Evolutionary conservation across 2,797 vertebrate genomes (phyloP).

Genomic region (Heteromormyrus szaboi): DNA sequence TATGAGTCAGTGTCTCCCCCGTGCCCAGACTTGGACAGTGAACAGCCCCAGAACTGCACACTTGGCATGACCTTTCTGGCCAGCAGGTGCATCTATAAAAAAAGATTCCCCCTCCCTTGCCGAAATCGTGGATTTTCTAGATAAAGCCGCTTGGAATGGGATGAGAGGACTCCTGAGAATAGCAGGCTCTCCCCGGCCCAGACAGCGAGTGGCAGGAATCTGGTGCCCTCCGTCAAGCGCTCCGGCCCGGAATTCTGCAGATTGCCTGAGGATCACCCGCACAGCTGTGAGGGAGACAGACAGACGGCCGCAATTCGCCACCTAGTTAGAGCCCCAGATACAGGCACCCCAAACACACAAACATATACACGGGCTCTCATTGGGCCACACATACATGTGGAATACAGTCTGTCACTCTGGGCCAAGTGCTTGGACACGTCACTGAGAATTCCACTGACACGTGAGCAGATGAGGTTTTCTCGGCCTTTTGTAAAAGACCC

Average conservation of each 20-base stretch:
- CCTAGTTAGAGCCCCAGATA: constrained; percentile 40
- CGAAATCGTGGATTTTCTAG: constrained; percentile 44
- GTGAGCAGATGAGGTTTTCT: neutral
- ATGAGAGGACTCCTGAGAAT: constrained; percentile 51
- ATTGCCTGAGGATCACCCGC: constrained; percentile 46
- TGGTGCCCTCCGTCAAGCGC: constrained; percentile 28
- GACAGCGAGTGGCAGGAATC: constrained; percentile 34
- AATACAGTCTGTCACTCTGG: neutral
- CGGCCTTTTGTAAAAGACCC: neutral
- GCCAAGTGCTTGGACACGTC: neutral
- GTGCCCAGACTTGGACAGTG: neutral
- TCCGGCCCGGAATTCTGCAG: constrained; percentile 38
- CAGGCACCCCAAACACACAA: constrained; percentile 14
- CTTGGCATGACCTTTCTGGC: constrained; percentile 24
- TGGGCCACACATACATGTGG: neutral
- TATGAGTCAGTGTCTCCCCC: neutral
- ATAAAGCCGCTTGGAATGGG: constrained; percentile 46
- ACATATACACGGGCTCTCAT: constrained; percentile 13
- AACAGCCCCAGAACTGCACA: constrained; percentile 20
- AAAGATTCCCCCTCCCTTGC: constrained; percentile 26
- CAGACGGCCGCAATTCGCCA: constrained; percentile 36
- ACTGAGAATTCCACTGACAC: neutral
- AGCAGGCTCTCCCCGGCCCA: constrained; percentile 20
- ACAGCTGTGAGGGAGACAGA: constrained; percentile 41
- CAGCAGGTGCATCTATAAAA: constrained; percentile 32